Percentiles rank a stretch among this genome's conserved stretches.
Conservation (phyloP, 1,140 invertebrate species). For the Leptonema lineaticorne region DNA sequence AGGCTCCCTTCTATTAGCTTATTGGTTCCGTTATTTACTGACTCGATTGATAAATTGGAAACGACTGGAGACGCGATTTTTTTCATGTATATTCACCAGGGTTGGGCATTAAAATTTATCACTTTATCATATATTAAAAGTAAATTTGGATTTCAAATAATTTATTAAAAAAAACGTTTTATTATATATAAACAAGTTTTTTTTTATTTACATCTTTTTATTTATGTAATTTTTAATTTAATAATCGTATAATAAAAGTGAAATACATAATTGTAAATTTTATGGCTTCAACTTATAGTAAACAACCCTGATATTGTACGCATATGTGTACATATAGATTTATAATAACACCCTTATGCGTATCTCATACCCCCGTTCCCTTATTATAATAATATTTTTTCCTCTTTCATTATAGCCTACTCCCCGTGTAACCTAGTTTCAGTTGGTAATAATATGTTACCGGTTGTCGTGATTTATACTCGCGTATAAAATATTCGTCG, state of each 20-base stretch:
- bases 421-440: neutral
- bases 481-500: neutral
- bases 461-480: slow-evolving; percentile 1
- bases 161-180: slow-evolving; percentile 6
- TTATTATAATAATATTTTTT: slow-evolving; percentile 5
- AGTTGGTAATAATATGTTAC: neutral
- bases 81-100: too few species aligned
- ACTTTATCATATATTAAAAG: too few species aligned
- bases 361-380: neutral
- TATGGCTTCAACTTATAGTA: too few species aligned
- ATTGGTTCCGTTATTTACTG: slow-evolving; percentile 28
- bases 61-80: slow-evolving; percentile 11
- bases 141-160: neutral
- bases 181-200: too few species aligned
- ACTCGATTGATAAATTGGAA: slow-evolving; percentile 27
- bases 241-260: too few species aligned
- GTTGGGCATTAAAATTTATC: too few species aligned
- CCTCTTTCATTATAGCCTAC: slow-evolving; percentile 4
- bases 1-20: slow-evolving; percentile 27
- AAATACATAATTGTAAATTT: too few species aligned
- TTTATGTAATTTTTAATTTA: too few species aligned
- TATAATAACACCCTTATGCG: too few species aligned
- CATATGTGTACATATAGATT: too few species aligned
- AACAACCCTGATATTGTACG: too few species aligned
- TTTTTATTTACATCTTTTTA: too few species aligned